Base-by-base conservation (phyloP, 92 coral and sea anemone species). In the Anthopleura xanthogrammica region DNA sequence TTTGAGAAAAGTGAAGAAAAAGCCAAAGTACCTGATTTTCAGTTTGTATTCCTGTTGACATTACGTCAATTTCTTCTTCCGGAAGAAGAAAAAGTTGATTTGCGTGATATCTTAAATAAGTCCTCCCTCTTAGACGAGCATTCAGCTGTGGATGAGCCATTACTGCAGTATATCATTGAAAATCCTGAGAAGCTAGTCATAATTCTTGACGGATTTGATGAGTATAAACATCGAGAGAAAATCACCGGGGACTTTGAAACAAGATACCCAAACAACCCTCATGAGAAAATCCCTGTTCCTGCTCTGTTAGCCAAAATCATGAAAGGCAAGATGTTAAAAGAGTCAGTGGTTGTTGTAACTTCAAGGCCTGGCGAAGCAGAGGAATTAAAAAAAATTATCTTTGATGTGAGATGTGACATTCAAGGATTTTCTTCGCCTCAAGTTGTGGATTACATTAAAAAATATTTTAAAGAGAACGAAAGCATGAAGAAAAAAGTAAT, bases 201-300 rank as follows among this genome's bases (percentile, higher is more conserved):
- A 4, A 52, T 87, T n/a, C 5, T 87, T 7, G 87, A 87, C 23
- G 90, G 90, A 13, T 83, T n/a, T 64, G 91, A 88, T 50, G 92
- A 89, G 68, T 89, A 77, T 85, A 48, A 65, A 24, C 78, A 66
- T 70, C 72, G 71, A 41, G n/a, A 22, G 50, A 57, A 70, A 1
- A 36, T 65, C 72, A 60, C 66, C 16, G 23, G 41, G 41, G 64
- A 60, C 17, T 71, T 43, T 65, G 78, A 85, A 2, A 22, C 48
- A 66, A 20, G 48, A 7, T 79, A 79, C 41, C 55, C 73, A 52
- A 79, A 85, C 14, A 17, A 36, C 79, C 52, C 73, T 10, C 17
- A 42, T 36, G 60, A 78, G 19, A 56, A 79, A 79, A 85, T 85
- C 79, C 88, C 88, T 0, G 89, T 75, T 11, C 64, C 85, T 13